phyloP scores from a whole-genome alignment of 2,797 vertebrate genomes.

The Tarsius wallacei region DNA sequence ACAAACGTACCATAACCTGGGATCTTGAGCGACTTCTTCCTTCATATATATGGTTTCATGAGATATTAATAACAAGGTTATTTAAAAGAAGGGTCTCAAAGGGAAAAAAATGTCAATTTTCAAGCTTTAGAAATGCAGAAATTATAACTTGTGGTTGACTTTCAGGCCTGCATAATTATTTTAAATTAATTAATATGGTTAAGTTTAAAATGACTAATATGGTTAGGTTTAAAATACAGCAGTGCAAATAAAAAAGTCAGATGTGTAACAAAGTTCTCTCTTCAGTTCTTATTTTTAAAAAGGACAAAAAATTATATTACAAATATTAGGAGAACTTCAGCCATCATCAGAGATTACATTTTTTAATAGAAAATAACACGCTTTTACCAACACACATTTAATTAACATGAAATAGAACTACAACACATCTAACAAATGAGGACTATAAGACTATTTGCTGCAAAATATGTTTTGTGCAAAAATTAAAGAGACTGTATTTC shows the following conservation, averaged over 20 bases:
- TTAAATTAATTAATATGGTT: slow-evolving; percentile 72
- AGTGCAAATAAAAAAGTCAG: slow-evolving; percentile 66
- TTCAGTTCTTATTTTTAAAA: slow-evolving; percentile 40
- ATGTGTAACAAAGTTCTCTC: slow-evolving; percentile 60
- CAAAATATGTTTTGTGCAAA: slow-evolving; percentile 81
- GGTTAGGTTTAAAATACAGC: slow-evolving; percentile 69
- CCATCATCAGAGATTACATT: slow-evolving; percentile 57
- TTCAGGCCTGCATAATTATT: slow-evolving; percentile 58
- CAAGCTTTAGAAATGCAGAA: slow-evolving; percentile 65
- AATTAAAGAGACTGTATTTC: slow-evolving; percentile 74
- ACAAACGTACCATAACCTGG: background rate
- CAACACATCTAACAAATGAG: background rate
- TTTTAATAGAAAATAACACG: slow-evolving; percentile 72
- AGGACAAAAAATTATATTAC: slow-evolving; percentile 69
- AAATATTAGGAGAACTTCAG: slow-evolving; percentile 47
- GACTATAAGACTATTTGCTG: slow-evolving; percentile 38
- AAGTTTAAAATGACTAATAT: slow-evolving; percentile 66
- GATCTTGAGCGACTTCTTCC: slow-evolving; percentile 29
- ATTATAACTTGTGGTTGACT: slow-evolving; percentile 9
- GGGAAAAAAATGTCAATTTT: background rate
- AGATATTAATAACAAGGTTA: background rate
- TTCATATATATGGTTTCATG: background rate
- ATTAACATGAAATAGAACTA: slow-evolving; percentile 68
- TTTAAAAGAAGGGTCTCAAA: background rate
- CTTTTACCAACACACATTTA: slow-evolving; percentile 15